Percentiles rank a stretch among this genome's conserved stretches.
These are phyloP conservation scores for Hydroisotoma schaefferi DNA, from an alignment of 2,888 invertebrate genomes.

Conservation along the genomic window DNA sequence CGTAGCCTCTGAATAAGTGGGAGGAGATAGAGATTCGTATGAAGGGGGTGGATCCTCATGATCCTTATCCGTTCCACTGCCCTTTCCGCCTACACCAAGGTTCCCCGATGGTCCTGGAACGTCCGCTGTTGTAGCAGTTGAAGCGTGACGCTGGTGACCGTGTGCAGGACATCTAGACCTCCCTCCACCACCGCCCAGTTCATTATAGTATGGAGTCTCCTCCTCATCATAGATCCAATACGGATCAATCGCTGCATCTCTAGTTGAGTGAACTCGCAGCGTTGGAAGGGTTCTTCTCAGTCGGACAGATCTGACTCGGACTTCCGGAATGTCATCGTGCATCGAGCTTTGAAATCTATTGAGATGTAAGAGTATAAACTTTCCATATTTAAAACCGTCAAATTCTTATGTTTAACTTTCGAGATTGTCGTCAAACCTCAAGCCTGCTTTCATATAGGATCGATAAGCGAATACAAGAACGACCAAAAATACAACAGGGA, in stretches of 20 bases:
- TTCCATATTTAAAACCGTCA: too few species aligned
- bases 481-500: constrained; percentile 35
- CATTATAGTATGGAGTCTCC: background rate
- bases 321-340: constrained; percentile 6
- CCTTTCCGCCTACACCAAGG: background rate
- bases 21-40: constrained; percentile 30
- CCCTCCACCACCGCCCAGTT: too few species aligned
- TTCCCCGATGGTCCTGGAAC: background rate
- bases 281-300: background rate
- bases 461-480: constrained; percentile 38
- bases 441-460: constrained; percentile 39
- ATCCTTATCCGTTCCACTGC: background rate
- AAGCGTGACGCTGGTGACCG: background rate
- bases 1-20: constrained; percentile 26
- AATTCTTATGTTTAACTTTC: background rate
- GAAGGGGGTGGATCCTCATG: constrained; percentile 22
- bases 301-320: constrained; percentile 3
- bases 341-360: constrained; percentile 6
- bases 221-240: constrained; percentile 9
- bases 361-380: background rate
- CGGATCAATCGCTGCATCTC: background rate
- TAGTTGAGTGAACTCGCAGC: background rate
- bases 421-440: constrained; percentile 12
- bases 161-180: too few species aligned
- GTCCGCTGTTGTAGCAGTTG: background rate